Percentiles rank a stretch among this genome's conserved stretches.
Conservation (phyloP, 1,140 invertebrate genomes). For the Cepaea nemoralis region DNA sequence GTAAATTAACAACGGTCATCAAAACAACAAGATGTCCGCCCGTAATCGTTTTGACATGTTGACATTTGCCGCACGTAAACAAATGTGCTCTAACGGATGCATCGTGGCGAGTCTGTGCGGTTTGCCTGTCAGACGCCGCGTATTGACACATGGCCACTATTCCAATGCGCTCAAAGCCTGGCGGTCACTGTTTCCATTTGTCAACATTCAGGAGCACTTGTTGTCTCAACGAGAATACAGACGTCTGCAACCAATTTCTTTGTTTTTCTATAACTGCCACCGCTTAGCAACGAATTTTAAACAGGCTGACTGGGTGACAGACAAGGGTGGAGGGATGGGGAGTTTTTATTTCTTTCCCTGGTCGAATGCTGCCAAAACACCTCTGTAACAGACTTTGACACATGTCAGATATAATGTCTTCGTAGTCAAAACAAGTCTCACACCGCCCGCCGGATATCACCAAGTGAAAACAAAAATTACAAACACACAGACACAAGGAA, state of each 20-base stretch:
- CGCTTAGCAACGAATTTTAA: too few relatives aligned
- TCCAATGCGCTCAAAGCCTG: not conserved
- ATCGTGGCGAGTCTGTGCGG: not conserved
- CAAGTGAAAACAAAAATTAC: too few relatives aligned
- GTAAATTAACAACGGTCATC: not conserved
- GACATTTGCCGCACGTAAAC: not conserved
- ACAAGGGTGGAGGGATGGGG: too few relatives aligned
- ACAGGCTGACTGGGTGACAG: too few relatives aligned
- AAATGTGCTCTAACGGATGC: not conserved
- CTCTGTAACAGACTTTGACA: too few relatives aligned
- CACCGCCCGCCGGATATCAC: too few relatives aligned
- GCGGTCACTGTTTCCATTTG: not conserved
- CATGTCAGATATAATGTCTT: too few relatives aligned
- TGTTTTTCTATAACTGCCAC: too few relatives aligned
- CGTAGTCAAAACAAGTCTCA: too few relatives aligned
- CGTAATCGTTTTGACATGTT: constrained; percentile 25
- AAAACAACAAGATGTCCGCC: not conserved
- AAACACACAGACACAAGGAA: too few relatives aligned
- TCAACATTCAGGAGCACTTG: not conserved
- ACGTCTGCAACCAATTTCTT: not conserved
- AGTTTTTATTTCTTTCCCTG: too few relatives aligned
- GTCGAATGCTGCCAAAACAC: too few relatives aligned
- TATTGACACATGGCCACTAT: constrained; percentile 1
- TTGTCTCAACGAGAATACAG: not conserved
- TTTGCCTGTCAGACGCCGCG: not conserved